phyloP scores from a whole-genome alignment of 2,888 invertebrate genomes.

The Temnothorax unifasciatus region DNA sequence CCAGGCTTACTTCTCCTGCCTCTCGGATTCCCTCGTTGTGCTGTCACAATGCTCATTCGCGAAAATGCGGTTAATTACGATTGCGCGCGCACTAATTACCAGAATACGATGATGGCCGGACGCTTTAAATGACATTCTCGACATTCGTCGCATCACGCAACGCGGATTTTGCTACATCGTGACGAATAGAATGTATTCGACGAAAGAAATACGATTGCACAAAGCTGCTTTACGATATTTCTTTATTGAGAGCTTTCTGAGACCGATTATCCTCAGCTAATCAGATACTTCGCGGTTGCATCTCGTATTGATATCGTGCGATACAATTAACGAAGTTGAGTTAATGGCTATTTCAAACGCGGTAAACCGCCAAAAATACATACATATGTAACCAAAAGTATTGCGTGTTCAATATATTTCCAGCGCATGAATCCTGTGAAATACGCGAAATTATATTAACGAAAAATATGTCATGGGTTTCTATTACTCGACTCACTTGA shows the following conservation, averaged over 20 bases:
- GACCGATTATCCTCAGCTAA: background rate
- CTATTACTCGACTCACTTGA: background rate
- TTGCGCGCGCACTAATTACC: constrained; percentile 9
- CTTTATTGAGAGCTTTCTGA: background rate
- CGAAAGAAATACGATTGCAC: background rate
- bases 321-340: background rate
- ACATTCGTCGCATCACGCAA: background rate
- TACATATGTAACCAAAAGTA: background rate
- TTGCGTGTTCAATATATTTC: background rate
- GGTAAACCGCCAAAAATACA: background rate
- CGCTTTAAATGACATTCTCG: background rate
- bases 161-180: background rate
- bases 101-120: background rate
- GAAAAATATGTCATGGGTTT: background rate
- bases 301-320: background rate
- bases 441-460: background rate
- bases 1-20: background rate
- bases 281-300: background rate
- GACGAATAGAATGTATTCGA: background rate
- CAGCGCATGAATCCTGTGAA: background rate
- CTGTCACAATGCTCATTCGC: background rate
- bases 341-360: background rate
- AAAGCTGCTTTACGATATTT: background rate
- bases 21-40: background rate
- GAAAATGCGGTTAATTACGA: constrained; percentile 9